Evolutionary conservation across 2,113 vertebrate genomes (phyloP), one percentile per base, ranked within the genome.

Genomic region (Uropsilus gracilis): DNA sequence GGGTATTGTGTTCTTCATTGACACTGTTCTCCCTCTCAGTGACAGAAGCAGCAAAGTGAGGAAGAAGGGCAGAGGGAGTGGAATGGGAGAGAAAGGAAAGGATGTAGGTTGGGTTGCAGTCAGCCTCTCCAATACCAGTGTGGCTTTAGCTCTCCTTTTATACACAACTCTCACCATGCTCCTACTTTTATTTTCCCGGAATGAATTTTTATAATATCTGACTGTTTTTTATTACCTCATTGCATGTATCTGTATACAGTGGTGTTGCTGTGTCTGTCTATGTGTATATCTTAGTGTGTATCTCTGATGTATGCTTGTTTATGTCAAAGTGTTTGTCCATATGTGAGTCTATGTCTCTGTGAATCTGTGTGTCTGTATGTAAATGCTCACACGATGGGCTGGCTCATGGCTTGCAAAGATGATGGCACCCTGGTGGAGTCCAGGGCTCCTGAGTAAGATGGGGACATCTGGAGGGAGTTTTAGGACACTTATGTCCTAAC

Each of bases 101-200:
- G 32, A 24, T 30, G 24, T 37, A 22, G 26, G 32, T 30, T 16
- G 28, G 34, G 16, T 17, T 6, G 28, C n/a, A 1, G 28, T 32
- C 44, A 12, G 24, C 30, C 18, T 46, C 18, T 78, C 32, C 18
- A 11, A 5, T 10, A 5, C 24, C 76, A 26, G 44, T 32, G 11
- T 28, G 17, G 26, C 26, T 46, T 20, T 48, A 14, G 3, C 14
- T 42, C 3, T 48, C 26, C 50, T 42, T 39, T 26, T 24, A 20
- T 4, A 9, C 13, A n/a, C 1, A 13, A 8, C 2, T 22, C 14
- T 71, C 16, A 48, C 0, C 12, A 7, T 28, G 73, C 13, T 18
- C 28, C 61, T 37, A 12, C 53, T 77, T 46, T 53, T 42, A n/a
- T 42, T 57, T 46, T 28, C 44, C 68, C 30, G 18, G 80, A 18